These are phyloP conservation scores for Linepithema humile DNA, from an alignment of 1,140 invertebrate species.

Conservation along the genomic window DNA sequence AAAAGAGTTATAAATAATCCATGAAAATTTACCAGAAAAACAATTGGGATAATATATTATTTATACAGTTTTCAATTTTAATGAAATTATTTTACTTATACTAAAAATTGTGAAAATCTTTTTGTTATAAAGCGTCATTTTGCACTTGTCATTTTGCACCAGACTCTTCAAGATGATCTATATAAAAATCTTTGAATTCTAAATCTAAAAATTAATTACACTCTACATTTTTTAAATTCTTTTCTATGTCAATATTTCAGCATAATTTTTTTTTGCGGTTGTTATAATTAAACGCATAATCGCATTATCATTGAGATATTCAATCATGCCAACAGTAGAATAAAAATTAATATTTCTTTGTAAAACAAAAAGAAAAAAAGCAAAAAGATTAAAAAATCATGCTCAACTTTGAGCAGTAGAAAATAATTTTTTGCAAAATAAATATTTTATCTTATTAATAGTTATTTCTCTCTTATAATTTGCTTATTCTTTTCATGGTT, in stretches of 20 bases:
- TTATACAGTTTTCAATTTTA: not conserved
- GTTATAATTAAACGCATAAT: not conserved
- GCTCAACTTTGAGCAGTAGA: not conserved
- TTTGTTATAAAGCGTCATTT: not conserved
- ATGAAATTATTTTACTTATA: not conserved
- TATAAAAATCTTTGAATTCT: too few relatives aligned
- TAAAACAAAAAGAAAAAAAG: not conserved
- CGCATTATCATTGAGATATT: not conserved
- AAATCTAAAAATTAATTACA: not conserved
- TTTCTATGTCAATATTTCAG: not conserved
- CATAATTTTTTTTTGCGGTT: not conserved
- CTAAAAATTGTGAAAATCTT: not conserved
- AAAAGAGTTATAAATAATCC: not conserved
- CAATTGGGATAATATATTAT: not conserved
- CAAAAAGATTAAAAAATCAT: not conserved
- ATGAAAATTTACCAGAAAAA: not conserved
- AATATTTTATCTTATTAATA: not conserved
- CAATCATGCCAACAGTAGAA: not conserved
- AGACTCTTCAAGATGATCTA: too few relatives aligned
- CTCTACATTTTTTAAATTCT: not conserved
- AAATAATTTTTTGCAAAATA: slow-evolving; percentile 3
- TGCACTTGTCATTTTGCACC: not conserved
- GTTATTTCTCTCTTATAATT: not conserved
- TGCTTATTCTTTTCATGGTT: slow-evolving; percentile 24
- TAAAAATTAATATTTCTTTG: not conserved